Base-by-base conservation (phyloP, 2,113 vertebrate species). In the Mesoclemmys tuberculata region DNA sequence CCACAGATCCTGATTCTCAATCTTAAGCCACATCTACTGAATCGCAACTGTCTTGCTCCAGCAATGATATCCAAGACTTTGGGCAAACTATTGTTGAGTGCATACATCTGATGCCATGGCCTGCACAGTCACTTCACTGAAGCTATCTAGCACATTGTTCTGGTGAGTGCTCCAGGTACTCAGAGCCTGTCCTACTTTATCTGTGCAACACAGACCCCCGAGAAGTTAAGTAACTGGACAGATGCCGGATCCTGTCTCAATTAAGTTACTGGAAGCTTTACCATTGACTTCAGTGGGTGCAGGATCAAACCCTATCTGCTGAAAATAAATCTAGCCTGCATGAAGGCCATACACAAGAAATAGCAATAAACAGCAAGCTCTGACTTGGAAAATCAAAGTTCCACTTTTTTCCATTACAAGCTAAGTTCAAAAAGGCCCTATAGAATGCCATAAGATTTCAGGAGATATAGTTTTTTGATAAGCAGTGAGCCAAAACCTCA, bases 11-110 rank as follows among this genome's bases (percentile, higher is more conserved):
- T 82, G 80, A 44, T 3, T 88, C 85, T 3, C 29, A 9, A 2
- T 1, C 35, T 13, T 8, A 16, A 88, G 54, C 2, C 10, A 9
- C 8, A 14, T 3, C 38, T 16, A 19, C 0, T 3, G 18, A 22
- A 49, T 78, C 26, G 2, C 10, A 4, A 46, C 1, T 10, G 12
- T 1, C 2, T n/a, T 8, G 14, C 41, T n/a, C 35, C 68, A 24
- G 27, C 10, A 80, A 56, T 38, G 58, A 11, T 2, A 0, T 2
- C 56, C 44, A 58, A 46, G 29, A 27, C 80, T 48, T 13, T 24
- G 19, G 5, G 6, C 13, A 41, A 24, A 31, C 49, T 81, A 51
- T n/a, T 77, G 46, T 6, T 13, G 16, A 48, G 44, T 51, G 8
- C 52, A 41, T 54, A 64, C 13, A 21, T 46, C 58, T 35, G 58